phyloP scores from a whole-genome alignment of 2,113 vertebrate species.

The Epinephelus cyanopodus region DNA sequence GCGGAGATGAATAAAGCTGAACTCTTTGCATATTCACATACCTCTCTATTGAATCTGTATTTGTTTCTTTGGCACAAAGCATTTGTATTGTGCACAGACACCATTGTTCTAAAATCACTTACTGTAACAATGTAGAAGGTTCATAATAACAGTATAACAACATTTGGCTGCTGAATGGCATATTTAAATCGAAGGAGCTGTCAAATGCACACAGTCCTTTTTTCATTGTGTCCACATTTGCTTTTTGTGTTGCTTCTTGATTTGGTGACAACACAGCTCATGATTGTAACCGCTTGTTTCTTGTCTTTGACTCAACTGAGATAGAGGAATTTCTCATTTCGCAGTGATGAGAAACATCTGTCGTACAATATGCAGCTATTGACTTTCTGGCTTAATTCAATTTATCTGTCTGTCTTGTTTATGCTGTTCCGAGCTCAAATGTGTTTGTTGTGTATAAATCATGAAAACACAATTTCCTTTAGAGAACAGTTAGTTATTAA shows the following conservation, averaged over 20 bases:
- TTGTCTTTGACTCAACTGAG: background rate
- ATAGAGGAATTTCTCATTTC: background rate
- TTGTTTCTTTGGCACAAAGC: background rate
- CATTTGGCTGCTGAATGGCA: background rate
- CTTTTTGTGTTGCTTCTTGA: background rate
- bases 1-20: background rate
- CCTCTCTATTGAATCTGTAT: background rate
- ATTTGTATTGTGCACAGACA: background rate
- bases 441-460: background rate
- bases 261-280: background rate
- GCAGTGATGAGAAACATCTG: background rate
- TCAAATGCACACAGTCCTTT: background rate
- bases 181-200: background rate
- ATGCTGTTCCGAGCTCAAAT: background rate
- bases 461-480: background rate
- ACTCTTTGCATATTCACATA: background rate
- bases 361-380: background rate
- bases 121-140: background rate
- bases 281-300: background rate
- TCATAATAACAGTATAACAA: background rate
- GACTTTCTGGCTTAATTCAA: slow-evolving; percentile 1
- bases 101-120: background rate
- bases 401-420: background rate
- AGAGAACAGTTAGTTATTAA: background rate
- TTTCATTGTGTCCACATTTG: background rate